Conservation (phyloP, 35 echinoderm and acorn worm genomes). For the Apostichopus californicus region DNA sequence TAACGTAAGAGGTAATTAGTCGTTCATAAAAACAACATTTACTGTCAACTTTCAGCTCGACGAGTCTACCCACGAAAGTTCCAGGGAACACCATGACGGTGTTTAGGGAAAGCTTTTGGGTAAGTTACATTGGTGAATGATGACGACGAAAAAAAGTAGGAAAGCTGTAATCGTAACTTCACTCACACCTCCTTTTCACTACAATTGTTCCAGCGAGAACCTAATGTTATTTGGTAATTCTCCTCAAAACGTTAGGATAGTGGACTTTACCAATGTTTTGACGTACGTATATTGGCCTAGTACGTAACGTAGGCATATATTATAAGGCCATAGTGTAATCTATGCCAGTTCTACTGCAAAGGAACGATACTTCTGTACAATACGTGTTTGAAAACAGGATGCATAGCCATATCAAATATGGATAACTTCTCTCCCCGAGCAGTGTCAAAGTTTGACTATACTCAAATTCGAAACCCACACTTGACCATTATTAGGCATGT, state of each 20-base stretch:
- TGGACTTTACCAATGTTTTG: background rate
- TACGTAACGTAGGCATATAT: no score
- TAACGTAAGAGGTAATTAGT: no score
- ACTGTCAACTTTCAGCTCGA: background rate
- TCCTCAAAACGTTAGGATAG: background rate
- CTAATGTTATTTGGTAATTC: slow-evolving; percentile 1
- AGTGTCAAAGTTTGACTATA: no score
- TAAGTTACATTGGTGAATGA: background rate
- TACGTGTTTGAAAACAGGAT: no score
- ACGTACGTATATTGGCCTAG: no score
- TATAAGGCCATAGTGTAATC: no score
- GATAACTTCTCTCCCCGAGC: no score
- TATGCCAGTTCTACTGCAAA: no score
- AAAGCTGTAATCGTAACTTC: background rate
- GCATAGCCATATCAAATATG: no score
- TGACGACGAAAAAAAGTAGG: background rate
- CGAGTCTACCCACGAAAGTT: background rate
- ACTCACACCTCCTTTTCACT: background rate
- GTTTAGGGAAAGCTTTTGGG: slow-evolving; percentile 46
- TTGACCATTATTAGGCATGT: no score
- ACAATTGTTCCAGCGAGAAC: background rate
- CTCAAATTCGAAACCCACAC: no score
- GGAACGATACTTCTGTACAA: no score
- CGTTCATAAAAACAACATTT: background rate
- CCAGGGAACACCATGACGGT: slow-evolving; percentile 24